These are phyloP conservation scores for Sylvietta virens DNA, from an alignment of 2,113 vertebrate genomes.

Conservation along the genomic window DNA sequence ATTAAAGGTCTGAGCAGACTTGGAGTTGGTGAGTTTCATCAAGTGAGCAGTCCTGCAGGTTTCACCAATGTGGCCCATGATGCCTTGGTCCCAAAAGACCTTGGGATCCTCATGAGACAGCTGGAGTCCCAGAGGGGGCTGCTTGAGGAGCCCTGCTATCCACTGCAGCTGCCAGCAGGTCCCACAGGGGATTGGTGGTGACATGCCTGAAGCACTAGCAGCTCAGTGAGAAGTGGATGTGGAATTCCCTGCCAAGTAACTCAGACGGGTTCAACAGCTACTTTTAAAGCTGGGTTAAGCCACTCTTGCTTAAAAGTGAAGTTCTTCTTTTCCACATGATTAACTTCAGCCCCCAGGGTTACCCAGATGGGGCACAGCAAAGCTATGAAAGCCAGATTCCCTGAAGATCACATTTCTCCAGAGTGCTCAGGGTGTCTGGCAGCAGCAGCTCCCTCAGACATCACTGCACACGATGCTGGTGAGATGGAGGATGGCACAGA, in stretches of 20 bases:
- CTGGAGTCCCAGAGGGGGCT: neutral
- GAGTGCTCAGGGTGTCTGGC: neutral
- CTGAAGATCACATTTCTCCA: neutral
- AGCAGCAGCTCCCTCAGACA: neutral
- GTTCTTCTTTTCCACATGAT: accelerated
- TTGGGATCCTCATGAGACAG: neutral
- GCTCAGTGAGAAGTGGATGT: neutral
- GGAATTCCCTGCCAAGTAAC: neutral
- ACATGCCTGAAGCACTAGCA: neutral
- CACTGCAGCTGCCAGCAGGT: accelerated
- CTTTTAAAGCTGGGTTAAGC: neutral
- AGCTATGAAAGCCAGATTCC: neutral
- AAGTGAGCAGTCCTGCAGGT: neutral
- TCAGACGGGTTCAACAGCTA: neutral
- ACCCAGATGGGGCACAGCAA: neutral
- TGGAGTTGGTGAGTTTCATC: neutral
- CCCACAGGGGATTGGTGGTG: neutral
- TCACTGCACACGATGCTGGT: accelerated
- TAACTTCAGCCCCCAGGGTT: neutral
- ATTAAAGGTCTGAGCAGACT: neutral
- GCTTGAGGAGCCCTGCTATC: neutral
- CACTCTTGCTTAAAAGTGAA: neutral
- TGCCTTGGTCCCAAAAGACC: neutral
- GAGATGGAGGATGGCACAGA: neutral
- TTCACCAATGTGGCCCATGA: neutral